A percentile compares a stretch with the other conserved stretches of the same genome.
These are phyloP conservation scores for Zaprionus lachaisei DNA, from an alignment of 1,140 invertebrate genomes.

Conservation along the genomic window DNA sequence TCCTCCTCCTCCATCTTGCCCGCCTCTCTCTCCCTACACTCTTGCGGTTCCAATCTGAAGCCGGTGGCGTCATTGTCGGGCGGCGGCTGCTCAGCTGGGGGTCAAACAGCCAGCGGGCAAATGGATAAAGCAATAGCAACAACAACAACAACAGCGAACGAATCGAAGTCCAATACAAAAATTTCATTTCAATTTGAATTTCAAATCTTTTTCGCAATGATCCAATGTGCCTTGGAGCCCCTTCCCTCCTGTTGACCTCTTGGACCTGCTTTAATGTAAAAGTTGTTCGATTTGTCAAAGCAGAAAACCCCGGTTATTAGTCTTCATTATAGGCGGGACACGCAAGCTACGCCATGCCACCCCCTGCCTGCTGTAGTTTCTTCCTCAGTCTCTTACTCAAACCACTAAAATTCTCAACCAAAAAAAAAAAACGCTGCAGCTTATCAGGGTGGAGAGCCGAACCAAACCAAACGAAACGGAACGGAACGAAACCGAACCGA, in stretches of 20 bases:
- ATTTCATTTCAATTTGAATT: constrained; percentile 69
- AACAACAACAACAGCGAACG: constrained; percentile 17
- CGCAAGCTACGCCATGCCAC: no score
- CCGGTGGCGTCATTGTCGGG: constrained; percentile 64
- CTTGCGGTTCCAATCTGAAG: constrained; percentile 11
- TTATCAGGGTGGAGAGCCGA: constrained; percentile 10
- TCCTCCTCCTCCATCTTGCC: background rate
- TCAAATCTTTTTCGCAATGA: constrained; percentile 59
- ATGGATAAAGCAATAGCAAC: constrained; percentile 20
- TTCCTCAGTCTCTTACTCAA: background rate
- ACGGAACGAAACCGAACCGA: background rate
- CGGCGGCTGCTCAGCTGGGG: constrained; percentile 38
- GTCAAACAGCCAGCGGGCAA: constrained; percentile 51
- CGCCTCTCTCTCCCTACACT: background rate
- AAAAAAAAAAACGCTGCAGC: constrained; percentile 16
- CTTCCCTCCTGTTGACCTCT: background rate
- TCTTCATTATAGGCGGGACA: constrained; percentile 52
- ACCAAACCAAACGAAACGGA: constrained; percentile 8
- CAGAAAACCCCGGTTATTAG: constrained; percentile 44
- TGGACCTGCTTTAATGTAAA: constrained; percentile 52
- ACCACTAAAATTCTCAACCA: constrained; percentile 6
- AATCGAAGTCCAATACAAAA: constrained; percentile 20
- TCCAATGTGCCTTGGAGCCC: constrained; percentile 2
- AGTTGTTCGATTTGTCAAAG: constrained; percentile 70
- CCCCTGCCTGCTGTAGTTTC: background rate